phyloP scores from a whole-genome alignment of 2,888 invertebrate genomes.

The Ashinkailepas kermadecensis region DNA sequence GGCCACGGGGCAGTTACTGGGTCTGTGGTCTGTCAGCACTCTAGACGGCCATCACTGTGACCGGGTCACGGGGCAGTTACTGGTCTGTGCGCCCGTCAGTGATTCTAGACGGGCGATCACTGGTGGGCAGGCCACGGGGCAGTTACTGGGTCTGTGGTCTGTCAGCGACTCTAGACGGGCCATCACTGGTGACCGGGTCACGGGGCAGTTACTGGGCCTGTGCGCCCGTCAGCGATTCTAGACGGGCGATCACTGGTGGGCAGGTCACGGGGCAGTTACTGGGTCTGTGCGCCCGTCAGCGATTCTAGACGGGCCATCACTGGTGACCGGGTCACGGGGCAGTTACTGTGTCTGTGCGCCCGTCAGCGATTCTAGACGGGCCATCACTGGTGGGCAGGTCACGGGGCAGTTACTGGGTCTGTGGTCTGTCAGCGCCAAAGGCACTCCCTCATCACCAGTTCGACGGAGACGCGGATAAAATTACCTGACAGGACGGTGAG shows the following conservation, averaged over 20 bases:
- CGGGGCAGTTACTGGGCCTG: no score
- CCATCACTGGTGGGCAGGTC: neutral
- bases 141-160: neutral
- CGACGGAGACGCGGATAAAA: no score
- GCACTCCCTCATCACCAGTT: neutral
- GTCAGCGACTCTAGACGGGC: neutral
- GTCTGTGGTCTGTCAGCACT: constrained; percentile 12
- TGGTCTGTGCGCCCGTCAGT: neutral
- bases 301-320: neutral
- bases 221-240: no score
- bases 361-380: neutral
- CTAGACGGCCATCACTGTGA: constrained; percentile 11
- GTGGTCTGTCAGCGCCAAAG: neutral
- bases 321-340: neutral
- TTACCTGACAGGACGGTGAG: no score
- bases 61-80: neutral
- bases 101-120: neutral
- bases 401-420: neutral
- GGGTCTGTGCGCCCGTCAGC: no score
- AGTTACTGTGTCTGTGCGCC: no score
- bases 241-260: no score
- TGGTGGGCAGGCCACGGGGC: neutral
- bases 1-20: neutral
- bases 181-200: no score
- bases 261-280: no score